These are phyloP conservation scores for Epinephelus moara DNA, from an alignment of 2,113 vertebrate species.

Conservation along the genomic window DNA sequence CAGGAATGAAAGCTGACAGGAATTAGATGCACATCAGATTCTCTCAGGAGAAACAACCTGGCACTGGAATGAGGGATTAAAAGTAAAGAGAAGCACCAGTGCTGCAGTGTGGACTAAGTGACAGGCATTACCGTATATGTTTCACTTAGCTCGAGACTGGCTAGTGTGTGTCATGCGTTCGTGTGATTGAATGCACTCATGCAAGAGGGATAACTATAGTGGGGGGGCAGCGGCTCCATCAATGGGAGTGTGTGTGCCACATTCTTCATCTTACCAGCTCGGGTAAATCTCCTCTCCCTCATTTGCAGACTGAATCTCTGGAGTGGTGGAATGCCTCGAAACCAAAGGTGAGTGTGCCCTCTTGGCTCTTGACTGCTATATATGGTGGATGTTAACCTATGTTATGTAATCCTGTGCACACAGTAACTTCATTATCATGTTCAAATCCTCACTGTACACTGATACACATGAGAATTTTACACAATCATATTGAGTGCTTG, in stretches of 20 bases:
- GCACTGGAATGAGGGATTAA: slow-evolving; percentile 43
- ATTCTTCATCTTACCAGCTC: slow-evolving; percentile 56
- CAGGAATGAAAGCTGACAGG: slow-evolving; percentile 35
- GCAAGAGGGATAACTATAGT: slow-evolving; percentile 57
- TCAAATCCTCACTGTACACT: slow-evolving; percentile 15
- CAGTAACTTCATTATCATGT: slow-evolving; percentile 2
- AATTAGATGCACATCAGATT: slow-evolving; percentile 40
- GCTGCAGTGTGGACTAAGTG: slow-evolving; percentile 12
- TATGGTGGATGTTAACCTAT: slow-evolving; percentile 12
- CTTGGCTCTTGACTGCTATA: slow-evolving; percentile 14
- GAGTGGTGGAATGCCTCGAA: slow-evolving; percentile 40
- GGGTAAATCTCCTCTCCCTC: slow-evolving; percentile 63
- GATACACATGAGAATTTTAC: background rate
- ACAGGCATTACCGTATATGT: slow-evolving; percentile 23
- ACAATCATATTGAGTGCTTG: background rate
- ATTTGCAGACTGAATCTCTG: slow-evolving; percentile 53
- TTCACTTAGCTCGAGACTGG: slow-evolving; percentile 15
- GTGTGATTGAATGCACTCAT: slow-evolving; percentile 59
- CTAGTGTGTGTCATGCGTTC: slow-evolving; percentile 18
- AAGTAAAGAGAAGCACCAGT: slow-evolving; percentile 7
- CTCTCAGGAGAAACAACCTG: slow-evolving; percentile 19
- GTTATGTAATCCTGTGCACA: slow-evolving; percentile 15
- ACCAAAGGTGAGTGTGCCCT: slow-evolving; percentile 60
- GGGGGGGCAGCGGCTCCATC: slow-evolving; percentile 49
- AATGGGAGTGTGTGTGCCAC: slow-evolving; percentile 53